phyloP scores from a whole-genome alignment of 2,888 invertebrate species.

The Tetragonula carbonaria region DNA sequence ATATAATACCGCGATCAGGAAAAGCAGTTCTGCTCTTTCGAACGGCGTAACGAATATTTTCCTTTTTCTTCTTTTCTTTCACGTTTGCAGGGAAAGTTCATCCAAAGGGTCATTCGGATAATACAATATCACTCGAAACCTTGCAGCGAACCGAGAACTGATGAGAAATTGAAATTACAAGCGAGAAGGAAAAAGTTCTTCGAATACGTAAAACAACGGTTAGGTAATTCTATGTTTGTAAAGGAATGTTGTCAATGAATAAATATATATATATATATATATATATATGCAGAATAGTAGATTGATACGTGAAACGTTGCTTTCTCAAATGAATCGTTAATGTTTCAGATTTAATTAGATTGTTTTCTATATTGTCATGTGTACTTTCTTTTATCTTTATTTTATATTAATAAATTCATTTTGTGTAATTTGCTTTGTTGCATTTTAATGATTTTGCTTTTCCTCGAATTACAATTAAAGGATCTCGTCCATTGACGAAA shows the following conservation, averaged over 20 bases:
- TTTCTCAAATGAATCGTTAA: too few relatives aligned
- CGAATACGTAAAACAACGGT: neutral
- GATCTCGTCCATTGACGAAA: neutral
- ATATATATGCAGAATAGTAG: too few relatives aligned
- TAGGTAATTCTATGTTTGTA: neutral
- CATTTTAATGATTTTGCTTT: neutral
- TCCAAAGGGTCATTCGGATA: neutral
- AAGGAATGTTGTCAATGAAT: neutral
- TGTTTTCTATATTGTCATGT: too few relatives aligned
- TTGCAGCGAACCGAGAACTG: neutral
- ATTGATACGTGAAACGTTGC: too few relatives aligned
- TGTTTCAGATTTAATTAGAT: too few relatives aligned
- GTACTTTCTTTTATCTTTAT: neutral
- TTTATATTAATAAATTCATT: neutral
- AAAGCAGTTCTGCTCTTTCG: conserved; percentile 48
- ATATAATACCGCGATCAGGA: conserved; percentile 45
- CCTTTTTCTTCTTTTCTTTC: neutral
- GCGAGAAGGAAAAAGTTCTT: neutral
- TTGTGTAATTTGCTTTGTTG: neutral
- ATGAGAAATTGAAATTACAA: neutral
- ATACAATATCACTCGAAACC: neutral
- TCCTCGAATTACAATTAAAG: neutral
- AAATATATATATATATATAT: too few relatives aligned
- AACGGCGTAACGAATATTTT: neutral
- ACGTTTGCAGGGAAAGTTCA: conserved; percentile 19